Evolutionary conservation across 2,797 vertebrate species (phyloP).

Genomic region (Rhinichthys osculus): DNA sequence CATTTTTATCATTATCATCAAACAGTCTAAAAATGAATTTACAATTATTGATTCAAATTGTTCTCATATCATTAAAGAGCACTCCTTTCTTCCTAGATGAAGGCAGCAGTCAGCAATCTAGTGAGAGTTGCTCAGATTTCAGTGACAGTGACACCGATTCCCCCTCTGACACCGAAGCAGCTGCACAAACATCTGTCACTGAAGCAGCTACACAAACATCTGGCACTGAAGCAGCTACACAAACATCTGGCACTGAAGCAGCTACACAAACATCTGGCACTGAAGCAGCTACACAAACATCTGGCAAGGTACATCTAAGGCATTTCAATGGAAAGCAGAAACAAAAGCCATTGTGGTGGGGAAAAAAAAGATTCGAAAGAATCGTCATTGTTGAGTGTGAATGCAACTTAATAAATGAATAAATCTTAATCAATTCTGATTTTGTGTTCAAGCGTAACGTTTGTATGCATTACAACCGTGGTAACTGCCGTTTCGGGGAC

Average conservation of each 20-base stretch:
- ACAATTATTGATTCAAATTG: not conserved
- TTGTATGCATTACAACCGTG: conserved; percentile 73
- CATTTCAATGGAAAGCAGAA: not conserved
- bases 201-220: too few species aligned
- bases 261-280: too few species aligned
- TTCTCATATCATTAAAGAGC: not conserved
- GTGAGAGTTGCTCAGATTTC: not conserved
- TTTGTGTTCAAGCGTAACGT: not conserved
- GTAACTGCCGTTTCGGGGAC: conserved; percentile 60
- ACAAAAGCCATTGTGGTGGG: not conserved
- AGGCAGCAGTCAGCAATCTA: not conserved
- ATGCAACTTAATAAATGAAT: not conserved
- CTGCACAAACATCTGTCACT: too few species aligned
- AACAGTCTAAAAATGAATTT: not conserved
- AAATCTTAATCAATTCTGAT: not conserved
- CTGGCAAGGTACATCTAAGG: not conserved
- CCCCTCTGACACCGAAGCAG: not conserved
- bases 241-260: not conserved
- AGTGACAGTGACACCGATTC: conserved; percentile 21
- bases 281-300: too few species aligned
- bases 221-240: too few species aligned
- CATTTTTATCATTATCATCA: not conserved
- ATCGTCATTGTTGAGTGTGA: not conserved
- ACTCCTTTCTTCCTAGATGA: not conserved
- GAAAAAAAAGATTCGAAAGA: not conserved